A percentile compares a stretch with the other conserved stretches of the same genome.
phyloP scores from a whole-genome alignment of 2,888 invertebrate genomes.

The Tenthredo livida region DNA sequence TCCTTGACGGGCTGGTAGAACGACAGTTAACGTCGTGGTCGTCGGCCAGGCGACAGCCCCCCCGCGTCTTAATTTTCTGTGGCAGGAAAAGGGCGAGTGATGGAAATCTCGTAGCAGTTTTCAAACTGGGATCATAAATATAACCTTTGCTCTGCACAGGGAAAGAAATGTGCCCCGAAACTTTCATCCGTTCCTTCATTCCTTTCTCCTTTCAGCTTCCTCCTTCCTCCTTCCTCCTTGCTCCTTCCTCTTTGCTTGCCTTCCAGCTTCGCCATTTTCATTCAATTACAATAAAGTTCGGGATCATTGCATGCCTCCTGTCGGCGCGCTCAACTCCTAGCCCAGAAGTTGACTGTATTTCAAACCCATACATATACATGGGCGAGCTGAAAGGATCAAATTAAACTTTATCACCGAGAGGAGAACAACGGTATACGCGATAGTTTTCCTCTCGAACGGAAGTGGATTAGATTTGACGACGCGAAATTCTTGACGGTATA shows the following conservation, averaged over 20 bases:
- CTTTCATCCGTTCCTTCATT: background rate
- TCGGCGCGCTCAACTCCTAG: background rate
- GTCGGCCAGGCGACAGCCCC: background rate
- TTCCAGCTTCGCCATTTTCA: constrained; percentile 12
- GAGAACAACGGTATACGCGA: constrained; percentile 29
- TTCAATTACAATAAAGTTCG: constrained; percentile 37
- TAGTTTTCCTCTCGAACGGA: constrained; percentile 25
- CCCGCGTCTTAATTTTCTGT: constrained; percentile 31
- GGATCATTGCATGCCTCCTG: constrained; percentile 19
- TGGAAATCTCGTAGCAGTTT: constrained; percentile 39
- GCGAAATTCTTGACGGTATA: constrained; percentile 37
- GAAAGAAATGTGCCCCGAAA: constrained; percentile 7
- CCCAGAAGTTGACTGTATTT: constrained; percentile 10
- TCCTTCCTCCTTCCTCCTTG: background rate
- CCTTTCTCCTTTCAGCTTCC: background rate
- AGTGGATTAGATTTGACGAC: constrained; percentile 47
- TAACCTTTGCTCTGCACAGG: constrained; percentile 7
- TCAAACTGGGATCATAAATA: constrained; percentile 37
- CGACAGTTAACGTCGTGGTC: constrained; percentile 41
- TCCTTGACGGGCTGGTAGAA: constrained; percentile 34
- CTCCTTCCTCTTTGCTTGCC: background rate
- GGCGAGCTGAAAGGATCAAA: background rate
- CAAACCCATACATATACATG: background rate
- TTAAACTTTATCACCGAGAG: constrained; percentile 33
- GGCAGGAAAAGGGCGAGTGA: constrained; percentile 25